Evolutionary conservation across 2,888 invertebrate species (phyloP).

Genomic region (Subacronicta megacephala): DNA sequence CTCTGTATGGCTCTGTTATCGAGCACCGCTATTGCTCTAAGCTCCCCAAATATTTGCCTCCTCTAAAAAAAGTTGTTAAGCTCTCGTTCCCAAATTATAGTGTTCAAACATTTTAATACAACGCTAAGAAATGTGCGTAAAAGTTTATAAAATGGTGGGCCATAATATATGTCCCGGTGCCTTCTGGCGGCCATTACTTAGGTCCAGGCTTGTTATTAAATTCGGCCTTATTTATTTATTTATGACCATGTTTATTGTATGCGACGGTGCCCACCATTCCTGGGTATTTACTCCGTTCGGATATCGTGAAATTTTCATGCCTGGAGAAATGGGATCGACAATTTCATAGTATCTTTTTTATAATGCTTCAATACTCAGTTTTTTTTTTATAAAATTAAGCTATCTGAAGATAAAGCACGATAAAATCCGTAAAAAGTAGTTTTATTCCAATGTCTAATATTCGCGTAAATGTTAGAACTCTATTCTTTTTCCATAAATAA

Average conservation of each 20-base stretch:
- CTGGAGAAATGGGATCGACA: background rate
- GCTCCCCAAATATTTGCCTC: constrained; percentile 65
- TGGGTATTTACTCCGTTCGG: constrained; percentile 6
- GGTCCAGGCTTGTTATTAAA: constrained; percentile 86
- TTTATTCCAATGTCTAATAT: no score
- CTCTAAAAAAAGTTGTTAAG: constrained; percentile 73
- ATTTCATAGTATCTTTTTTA: no score
- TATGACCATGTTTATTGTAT: constrained; percentile 79
- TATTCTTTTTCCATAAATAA: no score
- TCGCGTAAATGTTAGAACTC: no score
- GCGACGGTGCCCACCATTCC: constrained; percentile 54
- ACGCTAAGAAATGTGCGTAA: constrained; percentile 86
- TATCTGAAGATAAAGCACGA: no score
- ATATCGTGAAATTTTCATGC: constrained; percentile 21
- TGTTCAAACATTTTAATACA: constrained; percentile 86
- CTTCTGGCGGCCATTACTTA: constrained; percentile 88
- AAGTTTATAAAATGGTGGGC: constrained; percentile 80
- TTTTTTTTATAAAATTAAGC: no score
- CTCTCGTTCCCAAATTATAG: constrained; percentile 83
- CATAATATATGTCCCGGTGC: constrained; percentile 86
- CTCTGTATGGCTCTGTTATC: constrained; percentile 18
- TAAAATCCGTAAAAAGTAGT: no score
- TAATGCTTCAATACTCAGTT: no score
- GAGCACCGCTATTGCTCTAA: constrained; percentile 45
- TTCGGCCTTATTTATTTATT: constrained; percentile 88